Conservation (phyloP, 1,140 invertebrate species). For the Solen grandis region DNA sequence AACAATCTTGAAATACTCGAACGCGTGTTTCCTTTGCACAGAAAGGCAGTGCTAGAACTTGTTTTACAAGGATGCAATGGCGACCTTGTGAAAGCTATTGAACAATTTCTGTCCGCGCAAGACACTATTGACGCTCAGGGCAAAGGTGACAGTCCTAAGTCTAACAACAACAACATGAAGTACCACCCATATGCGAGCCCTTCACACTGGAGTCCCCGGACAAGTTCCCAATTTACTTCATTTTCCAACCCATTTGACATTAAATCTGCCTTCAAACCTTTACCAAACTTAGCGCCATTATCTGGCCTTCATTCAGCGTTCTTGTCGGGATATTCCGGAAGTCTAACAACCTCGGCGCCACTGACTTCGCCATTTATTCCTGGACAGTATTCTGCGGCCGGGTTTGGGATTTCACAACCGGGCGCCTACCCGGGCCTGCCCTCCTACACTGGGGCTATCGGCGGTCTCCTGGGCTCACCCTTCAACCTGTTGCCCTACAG, state of each 20-base stretch:
- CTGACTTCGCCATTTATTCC: constrained; percentile 25
- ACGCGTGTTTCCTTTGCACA: constrained; percentile 92
- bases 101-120: constrained; percentile 84
- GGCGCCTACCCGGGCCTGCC: constrained; percentile 46
- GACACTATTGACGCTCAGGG: constrained; percentile 74
- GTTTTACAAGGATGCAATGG: constrained; percentile 92
- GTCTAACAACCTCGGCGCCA: constrained; percentile 22
- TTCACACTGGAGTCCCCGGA: constrained; percentile 51
- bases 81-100: constrained; percentile 90
- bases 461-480: constrained; percentile 33
- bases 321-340: constrained; percentile 50
- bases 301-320: constrained; percentile 78
- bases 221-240: constrained; percentile 53
- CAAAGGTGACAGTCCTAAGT: constrained; percentile 48
- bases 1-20: constrained; percentile 91
- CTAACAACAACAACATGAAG: constrained; percentile 34
- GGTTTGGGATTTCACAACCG: constrained; percentile 34
- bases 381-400: constrained; percentile 36
- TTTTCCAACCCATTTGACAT: constrained; percentile 64
- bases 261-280: constrained; percentile 79
- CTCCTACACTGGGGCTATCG: constrained; percentile 14
- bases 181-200: constrained; percentile 52
- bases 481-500: constrained; percentile 44
- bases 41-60: constrained; percentile 90
- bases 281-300: constrained; percentile 58